These are phyloP conservation scores for Harpalus rubripes DNA, from an alignment of 2,888 invertebrate genomes.

Conservation along the genomic window DNA sequence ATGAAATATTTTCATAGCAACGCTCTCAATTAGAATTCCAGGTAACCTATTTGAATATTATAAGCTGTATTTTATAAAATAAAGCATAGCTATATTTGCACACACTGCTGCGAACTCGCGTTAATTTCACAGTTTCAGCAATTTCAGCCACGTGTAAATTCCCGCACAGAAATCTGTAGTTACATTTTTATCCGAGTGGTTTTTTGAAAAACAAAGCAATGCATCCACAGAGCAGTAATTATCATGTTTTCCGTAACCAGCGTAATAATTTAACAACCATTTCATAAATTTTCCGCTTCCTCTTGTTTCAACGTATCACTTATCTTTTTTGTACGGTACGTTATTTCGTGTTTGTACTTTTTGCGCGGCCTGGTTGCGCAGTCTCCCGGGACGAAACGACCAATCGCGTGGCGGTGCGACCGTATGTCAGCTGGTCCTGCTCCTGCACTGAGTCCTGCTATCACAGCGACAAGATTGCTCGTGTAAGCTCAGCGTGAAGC, in stretches of 20 bases:
- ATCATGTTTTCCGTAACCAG: slow-evolving; percentile 60
- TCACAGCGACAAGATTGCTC: too few relatives aligned
- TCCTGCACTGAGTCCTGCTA: too few relatives aligned
- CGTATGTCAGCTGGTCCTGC: slow-evolving; percentile 36
- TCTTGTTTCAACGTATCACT: slow-evolving; percentile 55
- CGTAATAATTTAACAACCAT: slow-evolving; percentile 61
- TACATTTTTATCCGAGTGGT: slow-evolving; percentile 21
- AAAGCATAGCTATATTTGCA: too few relatives aligned
- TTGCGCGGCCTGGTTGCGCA: slow-evolving; percentile 40
- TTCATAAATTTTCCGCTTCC: slow-evolving; percentile 58
- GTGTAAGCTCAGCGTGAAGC: too few relatives aligned
- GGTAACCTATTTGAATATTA: too few relatives aligned
- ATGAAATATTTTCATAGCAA: too few relatives aligned
- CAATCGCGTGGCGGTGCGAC: slow-evolving; percentile 32
- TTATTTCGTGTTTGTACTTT: slow-evolving; percentile 56
- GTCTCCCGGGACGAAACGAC: slow-evolving; percentile 35
- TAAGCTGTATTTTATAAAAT: too few relatives aligned
- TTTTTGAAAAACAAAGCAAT: slow-evolving; percentile 22
- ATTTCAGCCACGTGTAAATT: slow-evolving; percentile 18
- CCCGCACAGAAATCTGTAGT: slow-evolving; percentile 2
- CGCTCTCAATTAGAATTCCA: too few relatives aligned
- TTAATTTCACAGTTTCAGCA: slow-evolving; percentile 17
- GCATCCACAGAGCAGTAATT: slow-evolving; percentile 19
- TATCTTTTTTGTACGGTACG: slow-evolving; percentile 54
- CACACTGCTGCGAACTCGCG: too few relatives aligned